Evolutionary conservation across 2,797 vertebrate genomes (phyloP).

Genomic region (Chelonia mydas): DNA sequence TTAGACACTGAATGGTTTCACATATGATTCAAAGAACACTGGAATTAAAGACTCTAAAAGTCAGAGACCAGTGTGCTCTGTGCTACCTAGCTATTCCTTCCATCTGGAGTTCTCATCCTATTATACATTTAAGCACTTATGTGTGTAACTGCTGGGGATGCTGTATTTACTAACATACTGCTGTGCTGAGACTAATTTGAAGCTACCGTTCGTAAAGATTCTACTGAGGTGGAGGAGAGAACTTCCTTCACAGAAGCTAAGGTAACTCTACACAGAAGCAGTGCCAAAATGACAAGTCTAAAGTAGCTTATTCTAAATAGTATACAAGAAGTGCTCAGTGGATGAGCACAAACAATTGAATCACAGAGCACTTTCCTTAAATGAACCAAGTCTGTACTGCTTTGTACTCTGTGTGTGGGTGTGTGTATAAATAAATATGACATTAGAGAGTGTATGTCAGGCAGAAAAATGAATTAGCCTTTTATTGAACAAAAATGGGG

Average conservation of each 20-base stretch:
- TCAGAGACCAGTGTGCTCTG: neutral
- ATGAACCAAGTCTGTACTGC: constrained; percentile 37
- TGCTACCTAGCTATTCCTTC: neutral
- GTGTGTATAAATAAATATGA: constrained; percentile 73
- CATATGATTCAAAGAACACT: neutral
- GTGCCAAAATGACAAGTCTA: constrained; percentile 47
- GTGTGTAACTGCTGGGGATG: constrained; percentile 14
- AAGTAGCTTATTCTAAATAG: constrained; percentile 72
- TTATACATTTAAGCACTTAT: constrained; percentile 31
- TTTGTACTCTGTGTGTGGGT: constrained; percentile 62
- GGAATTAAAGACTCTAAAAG: neutral
- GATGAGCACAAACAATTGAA: constrained; percentile 64
- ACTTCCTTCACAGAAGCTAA: constrained; percentile 38
- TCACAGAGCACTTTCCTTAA: constrained; percentile 59
- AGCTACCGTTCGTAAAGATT: neutral
- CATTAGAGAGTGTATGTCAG: constrained; percentile 64
- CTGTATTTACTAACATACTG: neutral
- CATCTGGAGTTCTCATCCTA: constrained; percentile 1
- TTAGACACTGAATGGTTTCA: neutral
- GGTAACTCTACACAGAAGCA: constrained; percentile 52
- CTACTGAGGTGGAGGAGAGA: neutral
- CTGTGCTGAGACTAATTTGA: neutral
- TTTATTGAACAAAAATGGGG: constrained; percentile 1
- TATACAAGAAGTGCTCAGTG: constrained; percentile 47
- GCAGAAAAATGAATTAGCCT: constrained; percentile 66